phyloP scores from a whole-genome alignment of 2,797 vertebrate species.

The Malurus splendens region DNA sequence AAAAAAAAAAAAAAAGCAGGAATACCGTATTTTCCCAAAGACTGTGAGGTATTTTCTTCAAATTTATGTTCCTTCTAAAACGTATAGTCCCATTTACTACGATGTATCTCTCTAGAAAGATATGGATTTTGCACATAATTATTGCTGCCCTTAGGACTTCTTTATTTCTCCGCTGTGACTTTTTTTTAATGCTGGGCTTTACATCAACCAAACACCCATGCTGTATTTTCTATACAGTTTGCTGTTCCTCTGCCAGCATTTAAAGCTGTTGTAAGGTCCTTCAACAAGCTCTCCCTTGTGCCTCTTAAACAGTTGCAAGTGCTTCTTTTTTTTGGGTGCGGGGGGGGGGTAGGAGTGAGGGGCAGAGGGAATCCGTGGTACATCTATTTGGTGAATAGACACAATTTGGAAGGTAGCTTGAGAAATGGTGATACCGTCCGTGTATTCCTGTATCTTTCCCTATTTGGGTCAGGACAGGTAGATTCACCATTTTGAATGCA shows the following conservation, averaged over 20 bases:
- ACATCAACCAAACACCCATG: background rate
- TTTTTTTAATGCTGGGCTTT: background rate
- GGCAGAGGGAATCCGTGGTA: background rate
- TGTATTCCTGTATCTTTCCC: background rate
- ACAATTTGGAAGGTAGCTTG: background rate
- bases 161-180: background rate
- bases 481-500: background rate
- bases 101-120: background rate
- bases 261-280: background rate
- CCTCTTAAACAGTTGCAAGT: background rate
- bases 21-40: background rate
- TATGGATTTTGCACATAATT: background rate
- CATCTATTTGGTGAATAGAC: background rate
- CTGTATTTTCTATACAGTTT: background rate
- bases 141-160: background rate
- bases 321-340: background rate
- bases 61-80: background rate
- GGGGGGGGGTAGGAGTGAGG: background rate
- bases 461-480: background rate
- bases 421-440: background rate
- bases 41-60: background rate
- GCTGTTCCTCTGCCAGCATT: background rate
- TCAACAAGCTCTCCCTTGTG: background rate
- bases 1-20: background rate
- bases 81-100: background rate